These are phyloP conservation scores for Cyclopterus lumpus DNA, from an alignment of 2,797 vertebrate species.

Conservation along the genomic window DNA sequence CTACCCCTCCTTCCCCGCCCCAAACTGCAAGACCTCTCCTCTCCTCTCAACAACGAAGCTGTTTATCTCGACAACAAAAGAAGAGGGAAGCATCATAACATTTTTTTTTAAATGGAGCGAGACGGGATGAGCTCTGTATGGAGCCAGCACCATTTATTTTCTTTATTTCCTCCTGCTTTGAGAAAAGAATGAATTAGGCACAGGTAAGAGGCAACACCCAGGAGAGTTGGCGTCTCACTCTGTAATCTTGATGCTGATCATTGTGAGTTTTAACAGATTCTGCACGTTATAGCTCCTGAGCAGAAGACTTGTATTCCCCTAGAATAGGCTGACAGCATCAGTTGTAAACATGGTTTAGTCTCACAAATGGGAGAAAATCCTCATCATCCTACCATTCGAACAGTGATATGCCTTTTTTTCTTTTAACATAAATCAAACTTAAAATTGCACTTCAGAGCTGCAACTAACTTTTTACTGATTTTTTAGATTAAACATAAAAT, in stretches of 20 bases:
- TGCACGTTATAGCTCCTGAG: neutral
- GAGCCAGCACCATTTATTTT: neutral
- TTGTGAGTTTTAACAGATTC: neutral
- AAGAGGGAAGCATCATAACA: neutral
- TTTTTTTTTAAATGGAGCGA: neutral
- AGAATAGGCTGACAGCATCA: neutral
- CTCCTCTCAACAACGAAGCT: slow-evolving; percentile 1
- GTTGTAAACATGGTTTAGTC: neutral
- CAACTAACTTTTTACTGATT: neutral
- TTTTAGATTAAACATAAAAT: neutral
- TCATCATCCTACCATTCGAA: neutral
- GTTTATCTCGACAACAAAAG: slow-evolving; percentile 30
- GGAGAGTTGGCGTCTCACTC: slow-evolving; percentile 6
- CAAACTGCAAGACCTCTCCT: slow-evolving; percentile 33
- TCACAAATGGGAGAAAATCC: neutral
- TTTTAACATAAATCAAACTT: neutral
- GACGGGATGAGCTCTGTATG: neutral
- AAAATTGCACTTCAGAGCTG: neutral
- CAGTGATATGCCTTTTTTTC: neutral
- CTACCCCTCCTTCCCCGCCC: neutral
- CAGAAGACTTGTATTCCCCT: neutral
- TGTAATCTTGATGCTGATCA: neutral
- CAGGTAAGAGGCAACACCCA: slow-evolving; percentile 10
- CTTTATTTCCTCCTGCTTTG: too few species aligned
- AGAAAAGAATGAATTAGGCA: neutral